Percentiles rank a stretch among this genome's conserved stretches.
These are phyloP conservation scores for Gymnodraco acuticeps DNA, from an alignment of 2,797 vertebrate species.

Conservation along the genomic window DNA sequence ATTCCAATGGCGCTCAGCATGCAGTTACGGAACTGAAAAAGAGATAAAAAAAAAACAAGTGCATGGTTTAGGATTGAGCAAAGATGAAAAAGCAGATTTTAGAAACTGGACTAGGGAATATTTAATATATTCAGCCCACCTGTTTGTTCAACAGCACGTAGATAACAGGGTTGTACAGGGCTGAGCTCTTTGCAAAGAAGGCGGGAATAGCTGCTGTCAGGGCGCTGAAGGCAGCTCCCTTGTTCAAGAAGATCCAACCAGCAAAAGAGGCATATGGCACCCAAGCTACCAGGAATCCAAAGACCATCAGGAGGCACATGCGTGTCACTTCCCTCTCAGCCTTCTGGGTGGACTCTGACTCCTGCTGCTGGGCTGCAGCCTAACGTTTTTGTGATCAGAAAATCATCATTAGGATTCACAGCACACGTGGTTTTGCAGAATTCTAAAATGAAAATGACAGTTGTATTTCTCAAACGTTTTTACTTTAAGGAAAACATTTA, in stretches of 20 bases:
- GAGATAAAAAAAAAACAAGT: background rate
- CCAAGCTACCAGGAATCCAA: slow-evolving; percentile 87
- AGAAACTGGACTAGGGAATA: background rate
- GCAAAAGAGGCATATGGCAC: slow-evolving; percentile 80
- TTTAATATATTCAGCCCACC: slow-evolving; percentile 63
- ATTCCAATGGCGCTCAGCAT: slow-evolving; percentile 87
- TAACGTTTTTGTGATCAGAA: slow-evolving; percentile 38
- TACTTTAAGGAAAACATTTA: background rate
- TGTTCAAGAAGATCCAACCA: slow-evolving; percentile 14
- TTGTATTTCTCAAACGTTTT: too few species aligned
- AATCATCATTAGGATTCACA: too few species aligned
- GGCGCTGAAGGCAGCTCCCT: background rate
- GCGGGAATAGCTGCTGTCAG: background rate
- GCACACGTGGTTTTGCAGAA: too few species aligned
- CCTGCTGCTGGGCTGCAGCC: slow-evolving; percentile 89
- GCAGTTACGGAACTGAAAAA: slow-evolving; percentile 86
- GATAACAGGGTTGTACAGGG: slow-evolving; percentile 86
- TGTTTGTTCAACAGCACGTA: slow-evolving; percentile 87
- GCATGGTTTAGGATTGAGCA: rapidly evolving
- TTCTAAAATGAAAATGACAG: too few species aligned
- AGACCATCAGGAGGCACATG: slow-evolving; percentile 88
- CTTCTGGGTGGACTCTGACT: slow-evolving; percentile 88
- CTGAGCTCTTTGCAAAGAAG: slow-evolving; percentile 80
- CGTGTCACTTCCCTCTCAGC: slow-evolving; percentile 88
- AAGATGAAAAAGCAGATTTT: background rate